phyloP scores from a whole-genome alignment of 2,113 vertebrate species.

The Festucalex cinctus region DNA sequence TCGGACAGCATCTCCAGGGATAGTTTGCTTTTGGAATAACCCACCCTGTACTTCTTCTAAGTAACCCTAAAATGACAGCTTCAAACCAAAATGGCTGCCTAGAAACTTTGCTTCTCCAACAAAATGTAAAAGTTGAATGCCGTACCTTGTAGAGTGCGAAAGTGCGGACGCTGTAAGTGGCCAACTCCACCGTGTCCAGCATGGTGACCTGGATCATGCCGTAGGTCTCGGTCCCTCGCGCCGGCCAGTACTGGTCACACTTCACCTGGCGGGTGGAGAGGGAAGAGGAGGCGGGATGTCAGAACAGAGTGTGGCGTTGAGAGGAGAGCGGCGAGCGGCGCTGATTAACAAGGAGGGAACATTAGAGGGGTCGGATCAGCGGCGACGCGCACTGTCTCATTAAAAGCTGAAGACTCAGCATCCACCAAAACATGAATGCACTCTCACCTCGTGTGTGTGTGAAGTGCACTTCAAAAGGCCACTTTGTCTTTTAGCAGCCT shows the following conservation, averaged over 20 bases:
- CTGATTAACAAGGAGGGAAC: constrained; percentile 56
- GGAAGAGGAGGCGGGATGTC: background rate
- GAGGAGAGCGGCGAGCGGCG: background rate
- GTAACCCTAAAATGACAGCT: constrained; percentile 1
- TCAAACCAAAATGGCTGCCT: constrained; percentile 2
- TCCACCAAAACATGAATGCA: constrained; percentile 9
- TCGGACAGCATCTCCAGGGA: background rate
- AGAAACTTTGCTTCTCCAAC: background rate
- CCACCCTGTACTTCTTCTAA: background rate
- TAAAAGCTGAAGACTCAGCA: constrained; percentile 45
- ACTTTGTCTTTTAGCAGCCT: constrained; percentile 46
- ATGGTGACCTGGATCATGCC: constrained; percentile 93
- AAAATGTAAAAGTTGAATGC: constrained; percentile 10
- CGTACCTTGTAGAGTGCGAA: constrained; percentile 91
- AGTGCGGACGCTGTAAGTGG: constrained; percentile 89
- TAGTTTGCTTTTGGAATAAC: background rate
- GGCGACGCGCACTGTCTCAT: constrained; percentile 49
- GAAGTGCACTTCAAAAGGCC: constrained; percentile 41
- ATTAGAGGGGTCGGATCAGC: constrained; percentile 56
- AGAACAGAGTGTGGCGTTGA: background rate
- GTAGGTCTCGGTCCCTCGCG: constrained; percentile 88
- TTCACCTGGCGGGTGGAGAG: constrained; percentile 78
- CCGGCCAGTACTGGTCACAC: constrained; percentile 94
- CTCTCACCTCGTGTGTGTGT: constrained; percentile 23
- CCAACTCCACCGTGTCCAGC: constrained; percentile 89